Evolutionary conservation across 2,888 invertebrate species (phyloP), one percentile per base, ranked within the genome.

Genomic region (Zhuqinia jingwanae): DNA sequence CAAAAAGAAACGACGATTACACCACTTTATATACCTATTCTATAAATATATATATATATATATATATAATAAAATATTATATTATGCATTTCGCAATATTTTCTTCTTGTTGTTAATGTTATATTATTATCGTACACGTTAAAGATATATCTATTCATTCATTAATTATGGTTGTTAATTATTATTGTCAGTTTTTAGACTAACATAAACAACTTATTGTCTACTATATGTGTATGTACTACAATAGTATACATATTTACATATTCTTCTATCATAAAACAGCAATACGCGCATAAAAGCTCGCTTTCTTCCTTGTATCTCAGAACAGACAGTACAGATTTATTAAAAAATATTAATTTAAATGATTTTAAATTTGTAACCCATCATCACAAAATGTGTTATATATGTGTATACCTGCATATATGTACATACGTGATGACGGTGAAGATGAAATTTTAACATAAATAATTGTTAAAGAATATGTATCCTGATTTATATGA

Each of bases 281-380:
- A 77, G 85, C 73, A 85, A 78, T 78, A 70, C 85, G 76, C 75
- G 80, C 86, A 81, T 42, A 68, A n/a, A n/a, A 68, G 76, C 27
- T 60, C 76, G 87, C 87, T 87, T 87, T 81, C 81, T 80, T 82
- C 80, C 81, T 87, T 87, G 87, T 82, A 87, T 87, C 87, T 87
- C 87, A 87, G 27, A 81, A 22, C 13, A 70, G n/a, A 70, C 36
- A 77, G 79, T 85, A 86, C 78, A 85, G 70, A 76, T 50, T 75
- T 75, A 53, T 30, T 15, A 68, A 36, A 36, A 36, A 36, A 36
- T n/a, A n/a, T n/a, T n/a, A n/a, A n/a, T 36, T 36, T 47, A n/a
- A 53, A 17, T 76, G 20, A 60, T 25, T 25, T 22, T 30, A 20
- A 68, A 42, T 30, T 65, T 45, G 50, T 47, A 53, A 15, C 60